Conservation (phyloP, 2,888 invertebrate species). For the Dynastes tityus region DNA sequence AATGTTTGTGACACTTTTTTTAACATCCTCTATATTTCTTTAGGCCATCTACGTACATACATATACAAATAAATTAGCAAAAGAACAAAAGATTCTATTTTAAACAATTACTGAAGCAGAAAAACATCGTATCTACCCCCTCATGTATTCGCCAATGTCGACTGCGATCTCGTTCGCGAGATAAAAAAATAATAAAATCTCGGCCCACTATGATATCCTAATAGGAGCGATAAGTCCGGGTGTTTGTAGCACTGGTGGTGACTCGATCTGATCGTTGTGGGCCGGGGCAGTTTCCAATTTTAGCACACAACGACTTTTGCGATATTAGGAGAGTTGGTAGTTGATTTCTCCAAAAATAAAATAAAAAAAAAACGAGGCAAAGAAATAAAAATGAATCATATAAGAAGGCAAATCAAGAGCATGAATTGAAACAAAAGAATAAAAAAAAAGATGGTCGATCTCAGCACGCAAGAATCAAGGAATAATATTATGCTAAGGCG, state of each 20-base stretch:
- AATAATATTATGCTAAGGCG: not conserved
- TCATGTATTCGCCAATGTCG: constrained; percentile 2
- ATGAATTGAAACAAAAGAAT: not conserved
- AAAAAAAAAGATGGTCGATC: not conserved
- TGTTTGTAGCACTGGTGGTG: not conserved
- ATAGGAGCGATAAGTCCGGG: constrained; percentile 12
- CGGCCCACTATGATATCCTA: constrained; percentile 1
- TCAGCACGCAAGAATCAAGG: not conserved
- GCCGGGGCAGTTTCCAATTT: constrained; percentile 18
- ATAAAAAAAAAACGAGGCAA: not conserved
- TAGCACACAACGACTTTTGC: not conserved
- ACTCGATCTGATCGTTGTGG: not conserved
- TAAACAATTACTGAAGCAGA: not conserved
- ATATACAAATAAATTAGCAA: not conserved
- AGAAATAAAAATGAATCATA: not conserved
- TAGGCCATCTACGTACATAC: not conserved
- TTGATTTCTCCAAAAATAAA: not conserved
- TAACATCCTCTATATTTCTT: no score
- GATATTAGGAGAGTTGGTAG: constrained; percentile 1
- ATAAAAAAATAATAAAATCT: constrained; percentile 4
- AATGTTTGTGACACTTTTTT: no score
- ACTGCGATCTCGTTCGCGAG: not conserved
- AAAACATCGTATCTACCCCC: constrained; percentile 4
- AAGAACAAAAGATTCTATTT: constrained; percentile 8
- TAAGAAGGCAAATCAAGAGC: no score